Conservation (phyloP, 2,113 vertebrate genomes). For the Lasiurus borealis region DNA sequence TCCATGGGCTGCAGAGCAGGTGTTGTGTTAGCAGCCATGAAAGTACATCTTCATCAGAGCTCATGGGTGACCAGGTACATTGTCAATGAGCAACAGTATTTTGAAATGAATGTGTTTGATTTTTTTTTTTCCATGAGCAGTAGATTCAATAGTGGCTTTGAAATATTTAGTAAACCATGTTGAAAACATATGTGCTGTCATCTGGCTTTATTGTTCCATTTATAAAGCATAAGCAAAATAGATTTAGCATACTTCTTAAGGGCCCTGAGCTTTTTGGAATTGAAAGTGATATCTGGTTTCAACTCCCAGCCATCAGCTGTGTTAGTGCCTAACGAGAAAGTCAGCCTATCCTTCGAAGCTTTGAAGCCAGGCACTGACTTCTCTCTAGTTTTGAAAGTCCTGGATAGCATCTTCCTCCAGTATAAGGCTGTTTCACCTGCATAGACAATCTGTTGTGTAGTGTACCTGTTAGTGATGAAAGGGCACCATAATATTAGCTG, state of each 20-base stretch:
- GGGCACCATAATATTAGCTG: neutral
- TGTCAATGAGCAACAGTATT: neutral
- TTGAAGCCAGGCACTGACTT: neutral
- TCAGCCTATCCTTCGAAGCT: neutral
- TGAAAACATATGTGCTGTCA: neutral
- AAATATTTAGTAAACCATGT: neutral
- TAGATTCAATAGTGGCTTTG: neutral
- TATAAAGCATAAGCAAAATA: neutral
- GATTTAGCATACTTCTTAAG: neutral
- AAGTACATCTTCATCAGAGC: neutral
- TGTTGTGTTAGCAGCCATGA: neutral
- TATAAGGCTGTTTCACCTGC: neutral
- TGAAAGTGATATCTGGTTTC: neutral
- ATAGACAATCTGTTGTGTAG: neutral
- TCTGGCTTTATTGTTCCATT: neutral
- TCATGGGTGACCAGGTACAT: neutral
- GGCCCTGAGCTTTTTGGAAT: neutral
- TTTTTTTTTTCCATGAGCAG: neutral
- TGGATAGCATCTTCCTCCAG: neutral
- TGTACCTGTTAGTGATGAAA: neutral
- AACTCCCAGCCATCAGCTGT: neutral
- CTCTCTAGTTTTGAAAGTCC: neutral
- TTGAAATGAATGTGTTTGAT: neutral
- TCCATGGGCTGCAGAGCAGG: neutral
- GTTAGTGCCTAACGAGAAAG: neutral